Conservation (phyloP, 1,140 invertebrate genomes). For the Halesus radiatus region DNA sequence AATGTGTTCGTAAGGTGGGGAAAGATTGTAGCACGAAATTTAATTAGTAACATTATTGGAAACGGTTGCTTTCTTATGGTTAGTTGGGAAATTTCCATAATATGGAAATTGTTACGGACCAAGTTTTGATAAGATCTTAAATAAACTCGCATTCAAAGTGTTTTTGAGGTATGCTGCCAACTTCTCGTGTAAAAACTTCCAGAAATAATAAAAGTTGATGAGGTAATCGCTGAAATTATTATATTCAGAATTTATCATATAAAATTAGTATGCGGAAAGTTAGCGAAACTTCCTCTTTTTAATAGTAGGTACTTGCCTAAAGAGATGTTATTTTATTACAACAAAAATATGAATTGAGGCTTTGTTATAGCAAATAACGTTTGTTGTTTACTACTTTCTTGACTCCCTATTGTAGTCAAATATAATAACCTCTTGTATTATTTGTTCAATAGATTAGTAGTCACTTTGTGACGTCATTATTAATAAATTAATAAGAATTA, state of each 20-base stretch:
- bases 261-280: conserved; percentile 32
- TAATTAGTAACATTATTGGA: conserved; percentile 43
- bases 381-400: no score
- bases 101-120: conserved; percentile 34
- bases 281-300: conserved; percentile 6
- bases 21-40: conserved; percentile 29
- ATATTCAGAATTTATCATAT: conserved; percentile 32
- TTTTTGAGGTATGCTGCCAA: conserved; percentile 31
- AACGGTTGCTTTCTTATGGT: conserved; percentile 35
- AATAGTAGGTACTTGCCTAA: not conserved
- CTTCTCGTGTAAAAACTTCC: conserved; percentile 30
- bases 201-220: conserved; percentile 37
- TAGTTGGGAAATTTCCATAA: conserved; percentile 36
- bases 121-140: conserved; percentile 42
- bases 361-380: no score
- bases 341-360: no score
- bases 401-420: no score
- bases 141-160: conserved; percentile 38
- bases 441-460: no score
- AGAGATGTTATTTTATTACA: no score
- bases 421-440: no score
- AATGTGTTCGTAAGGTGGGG: conserved; percentile 19
- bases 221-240: conserved; percentile 37
- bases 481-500: no score
- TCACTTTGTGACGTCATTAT: no score